phyloP scores from a whole-genome alignment of 1,140 invertebrate genomes.

The Samia ricini region DNA sequence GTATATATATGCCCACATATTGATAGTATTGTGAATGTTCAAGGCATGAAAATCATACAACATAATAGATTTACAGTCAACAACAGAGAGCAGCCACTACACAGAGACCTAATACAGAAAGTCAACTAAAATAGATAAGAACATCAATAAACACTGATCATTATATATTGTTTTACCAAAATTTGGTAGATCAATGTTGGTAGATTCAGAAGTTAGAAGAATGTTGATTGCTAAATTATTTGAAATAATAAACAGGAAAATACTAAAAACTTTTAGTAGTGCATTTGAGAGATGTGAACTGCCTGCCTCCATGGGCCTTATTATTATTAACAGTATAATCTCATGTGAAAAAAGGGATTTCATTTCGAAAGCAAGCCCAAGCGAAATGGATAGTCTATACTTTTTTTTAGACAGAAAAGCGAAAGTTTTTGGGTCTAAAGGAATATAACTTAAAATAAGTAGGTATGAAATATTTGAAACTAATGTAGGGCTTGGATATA shows the following conservation, averaged over 20 bases:
- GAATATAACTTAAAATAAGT: constrained; percentile 34
- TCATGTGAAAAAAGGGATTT: constrained; percentile 49
- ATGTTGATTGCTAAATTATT: not conserved
- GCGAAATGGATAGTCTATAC: constrained; percentile 57
- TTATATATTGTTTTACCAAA: constrained; percentile 23
- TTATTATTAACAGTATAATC: constrained; percentile 26
- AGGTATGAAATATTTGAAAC: constrained; percentile 31
- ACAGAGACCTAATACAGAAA: constrained; percentile 73
- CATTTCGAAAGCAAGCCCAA: constrained; percentile 71
- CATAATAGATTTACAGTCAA: constrained; percentile 74
- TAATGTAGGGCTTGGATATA: constrained; percentile 42
- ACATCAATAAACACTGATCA: constrained; percentile 47
- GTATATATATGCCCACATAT: constrained; percentile 69
- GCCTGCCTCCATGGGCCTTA: constrained; percentile 48
- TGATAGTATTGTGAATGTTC: constrained; percentile 76
- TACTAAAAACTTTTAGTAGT: constrained; percentile 49
- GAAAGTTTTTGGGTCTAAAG: constrained; percentile 51
- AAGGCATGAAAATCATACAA: constrained; percentile 75
- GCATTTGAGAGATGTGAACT: constrained; percentile 48
- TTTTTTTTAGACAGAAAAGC: constrained; percentile 49
- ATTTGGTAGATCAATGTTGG: constrained; percentile 29
- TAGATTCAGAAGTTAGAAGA: not conserved
- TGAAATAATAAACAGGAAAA: constrained; percentile 6
- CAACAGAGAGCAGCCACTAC: constrained; percentile 78
- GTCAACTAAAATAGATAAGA: constrained; percentile 59